phyloP scores from a whole-genome alignment of 2,888 invertebrate genomes.

The Rhamphomyia laevipes region DNA sequence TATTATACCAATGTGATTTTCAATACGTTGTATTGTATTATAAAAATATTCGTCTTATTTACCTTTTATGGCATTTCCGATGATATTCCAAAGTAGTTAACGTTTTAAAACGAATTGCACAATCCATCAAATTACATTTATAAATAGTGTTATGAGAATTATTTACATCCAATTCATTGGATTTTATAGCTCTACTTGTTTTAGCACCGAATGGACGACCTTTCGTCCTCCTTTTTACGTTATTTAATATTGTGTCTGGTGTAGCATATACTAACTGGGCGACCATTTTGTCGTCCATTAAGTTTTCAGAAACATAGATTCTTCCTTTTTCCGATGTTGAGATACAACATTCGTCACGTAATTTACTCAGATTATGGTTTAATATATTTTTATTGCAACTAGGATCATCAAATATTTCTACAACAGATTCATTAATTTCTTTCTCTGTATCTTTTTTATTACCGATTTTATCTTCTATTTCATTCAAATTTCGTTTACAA shows the following conservation, averaged over 20 bases:
- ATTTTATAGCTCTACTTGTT: constrained; percentile 25
- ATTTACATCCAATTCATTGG: constrained; percentile 19
- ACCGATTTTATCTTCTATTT: neutral
- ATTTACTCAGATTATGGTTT: too few relatives aligned
- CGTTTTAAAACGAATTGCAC: constrained; percentile 33
- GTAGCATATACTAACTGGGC: neutral
- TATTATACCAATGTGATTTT: too few relatives aligned
- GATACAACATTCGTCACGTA: too few relatives aligned
- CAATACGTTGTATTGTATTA: too few relatives aligned
- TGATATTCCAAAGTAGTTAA: constrained; percentile 29
- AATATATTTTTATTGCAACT: neutral
- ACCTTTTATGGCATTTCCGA: constrained; percentile 30
- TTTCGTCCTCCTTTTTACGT: neutral
- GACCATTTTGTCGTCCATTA: constrained; percentile 20
- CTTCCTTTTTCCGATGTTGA: constrained; percentile 23
- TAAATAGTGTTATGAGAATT: constrained; percentile 19
- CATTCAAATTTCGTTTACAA: too few relatives aligned
- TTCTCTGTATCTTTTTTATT: constrained; percentile 8
- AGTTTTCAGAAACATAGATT: constrained; percentile 35
- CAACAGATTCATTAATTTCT: constrained; percentile 16
- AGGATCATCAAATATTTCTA: neutral
- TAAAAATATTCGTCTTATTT: constrained; percentile 8
- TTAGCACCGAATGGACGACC: constrained; percentile 34
- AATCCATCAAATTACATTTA: constrained; percentile 30
- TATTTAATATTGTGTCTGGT: neutral